Conservation (phyloP, 2,797 vertebrate genomes). For the Catharus ustulatus region DNA sequence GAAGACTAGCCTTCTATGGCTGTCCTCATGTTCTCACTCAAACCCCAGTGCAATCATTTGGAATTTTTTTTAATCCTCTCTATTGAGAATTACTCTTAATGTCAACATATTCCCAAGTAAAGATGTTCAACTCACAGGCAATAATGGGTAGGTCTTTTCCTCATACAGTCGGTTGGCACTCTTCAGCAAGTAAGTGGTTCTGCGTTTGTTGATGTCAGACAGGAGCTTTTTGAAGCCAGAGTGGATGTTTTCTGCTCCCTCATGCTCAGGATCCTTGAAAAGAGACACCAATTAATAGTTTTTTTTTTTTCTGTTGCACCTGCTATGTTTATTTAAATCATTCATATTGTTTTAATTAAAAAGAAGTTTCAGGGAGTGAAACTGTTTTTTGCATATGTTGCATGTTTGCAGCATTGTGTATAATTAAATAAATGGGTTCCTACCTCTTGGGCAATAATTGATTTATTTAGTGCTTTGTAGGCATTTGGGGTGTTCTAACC, state of each 20-base stretch:
- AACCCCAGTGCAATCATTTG: background rate
- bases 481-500: background rate
- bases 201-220: constrained; percentile 5
- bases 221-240: constrained; percentile 39
- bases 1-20: background rate
- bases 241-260: constrained; percentile 14
- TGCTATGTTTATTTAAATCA: background rate
- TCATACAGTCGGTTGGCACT: constrained; percentile 37
- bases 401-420: background rate
- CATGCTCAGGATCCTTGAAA: background rate
- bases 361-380: background rate
- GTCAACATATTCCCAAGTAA: background rate
- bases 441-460: background rate
- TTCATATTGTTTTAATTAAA: background rate
- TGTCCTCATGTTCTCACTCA: background rate
- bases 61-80: background rate
- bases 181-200: constrained; percentile 27
- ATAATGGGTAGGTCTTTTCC: constrained; percentile 35
- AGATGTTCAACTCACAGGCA: background rate
- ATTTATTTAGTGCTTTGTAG: background rate
- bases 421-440: background rate
- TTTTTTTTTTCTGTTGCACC: background rate
- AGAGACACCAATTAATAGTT: background rate
- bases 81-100: background rate
- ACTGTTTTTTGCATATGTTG: background rate